Base-by-base conservation (phyloP, 2,113 vertebrate genomes). In the Myotis brandtii region DNA sequence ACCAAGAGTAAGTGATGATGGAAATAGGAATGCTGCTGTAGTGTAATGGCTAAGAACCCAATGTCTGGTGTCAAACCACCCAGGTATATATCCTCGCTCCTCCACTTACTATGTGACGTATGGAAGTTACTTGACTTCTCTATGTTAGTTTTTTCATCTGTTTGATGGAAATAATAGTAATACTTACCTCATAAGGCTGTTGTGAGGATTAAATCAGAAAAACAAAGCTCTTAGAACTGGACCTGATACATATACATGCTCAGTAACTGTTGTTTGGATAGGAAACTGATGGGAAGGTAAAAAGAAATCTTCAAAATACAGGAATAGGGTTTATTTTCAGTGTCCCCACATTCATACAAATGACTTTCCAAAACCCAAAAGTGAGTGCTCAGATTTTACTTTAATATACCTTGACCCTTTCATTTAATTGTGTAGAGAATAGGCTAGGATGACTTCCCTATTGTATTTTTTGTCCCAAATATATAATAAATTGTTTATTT, bases 1-100 rank as follows among this genome's bases (percentile, higher is more conserved):
- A 97, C 99, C 99, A 86, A 99, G 99, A 99, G 99, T 99, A 97
- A 93, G 98, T 96, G n/a, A 75, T 87, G 40, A 73, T 59, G 69
- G 46, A 92, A 67, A 64, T 62, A 81, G 79, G 62, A 88, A 43
- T 48, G 59, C 7, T 82, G 12, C 32, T 27, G 1, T 37, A 25
- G 21, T 67, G 20, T 52, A 59, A 80, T 79, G 59, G 82, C 86
- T 77, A 77, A 91, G 72, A 89, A 21, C 50, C 64, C 67, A 2
- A 1, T 70, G 34, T 89, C 6, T 94, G 43, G 52, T 77, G n/a
- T 89, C 6, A 54, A 23, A 89, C 12, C 34, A 66, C 37, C 25
- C 54, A 43, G 30, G 32, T 89, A 5, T 52, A 46, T 69, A 18
- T 92, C 34, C 46, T 84, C 50, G 20, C 43, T 95, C 43, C n/a